Evolutionary conservation across 2,113 vertebrate species (phyloP), one percentile per base, ranked within the genome.

Genomic region (Amblyornis subalaris): DNA sequence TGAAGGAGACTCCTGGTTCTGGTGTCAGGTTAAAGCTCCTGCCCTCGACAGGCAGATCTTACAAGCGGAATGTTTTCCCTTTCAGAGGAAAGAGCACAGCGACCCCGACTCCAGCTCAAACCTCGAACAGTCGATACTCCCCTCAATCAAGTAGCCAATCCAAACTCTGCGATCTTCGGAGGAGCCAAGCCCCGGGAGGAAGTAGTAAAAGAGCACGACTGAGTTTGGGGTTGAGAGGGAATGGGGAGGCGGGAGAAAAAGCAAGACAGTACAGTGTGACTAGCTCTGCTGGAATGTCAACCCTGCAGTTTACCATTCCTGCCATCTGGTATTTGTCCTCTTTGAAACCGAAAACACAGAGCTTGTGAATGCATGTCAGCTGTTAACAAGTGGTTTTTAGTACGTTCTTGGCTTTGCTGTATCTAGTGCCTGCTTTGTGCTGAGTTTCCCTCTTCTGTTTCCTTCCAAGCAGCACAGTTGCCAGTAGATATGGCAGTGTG

Each of bases 121-220:
- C 99, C 99, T 50, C 98, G 99, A 87, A 99, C 99, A 80, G 99
- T 99, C 58, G 98, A 97, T 8, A 99, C 98, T 16, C 99, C 99
- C 73, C 99, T 99, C 96, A 99, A 99, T 95, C 99, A 99, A 98
- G 99, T 99, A 97, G 99, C 99, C 98, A 99, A 99, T 96, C 99
- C 99, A 18, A 98, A 99, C 96, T 99, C 99, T 8, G 99, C 99
- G 57, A 99, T 99, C 98, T 99, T 99, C 7, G 99, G 99, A 65
- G 99, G 99, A 95, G 99, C 99, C 95, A 98, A 99, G 97, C 99
- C 99, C 67, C 98, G 99, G 96, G 99, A 99, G 98, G 99, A 99
- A 98, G 98, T 99, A 96, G 98, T 98, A 96, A 96, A 98, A 97
- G 99, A 98, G 75, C 98, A 99, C 95, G 98, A 98, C 88, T 99